Percentiles rank a stretch among this genome's conserved stretches.
phyloP scores from a whole-genome alignment of 2,888 invertebrate genomes.

The Blomia tropicalis region DNA sequence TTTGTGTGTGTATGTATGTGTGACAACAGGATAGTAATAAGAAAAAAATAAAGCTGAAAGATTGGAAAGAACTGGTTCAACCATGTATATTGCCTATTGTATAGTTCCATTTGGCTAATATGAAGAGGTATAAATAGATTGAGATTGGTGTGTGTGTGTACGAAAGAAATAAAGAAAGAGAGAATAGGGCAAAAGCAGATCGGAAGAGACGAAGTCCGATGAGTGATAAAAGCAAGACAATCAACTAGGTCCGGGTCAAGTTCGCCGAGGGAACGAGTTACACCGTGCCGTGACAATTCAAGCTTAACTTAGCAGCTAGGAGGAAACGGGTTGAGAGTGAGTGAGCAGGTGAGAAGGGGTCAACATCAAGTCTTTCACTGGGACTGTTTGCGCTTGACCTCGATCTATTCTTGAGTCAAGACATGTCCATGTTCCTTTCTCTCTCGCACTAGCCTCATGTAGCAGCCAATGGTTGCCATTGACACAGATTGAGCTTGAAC shows the following conservation, averaged over 20 bases:
- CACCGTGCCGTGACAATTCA: not conserved
- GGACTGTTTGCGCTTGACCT: not conserved
- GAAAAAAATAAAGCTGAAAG: too few relatives aligned
- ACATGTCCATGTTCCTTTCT: conserved; percentile 8
- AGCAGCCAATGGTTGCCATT: conserved; percentile 7
- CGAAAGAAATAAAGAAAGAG: not conserved
- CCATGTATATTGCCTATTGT: too few relatives aligned
- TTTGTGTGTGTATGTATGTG: too few relatives aligned
- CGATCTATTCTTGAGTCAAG: conserved; percentile 10
- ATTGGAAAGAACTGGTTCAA: too few relatives aligned
- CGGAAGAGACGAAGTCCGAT: too few relatives aligned
- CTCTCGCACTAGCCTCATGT: conserved; percentile 4
- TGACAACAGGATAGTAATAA: too few relatives aligned
- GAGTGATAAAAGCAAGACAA: too few relatives aligned
- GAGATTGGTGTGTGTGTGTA: not conserved
- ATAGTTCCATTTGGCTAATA: too few relatives aligned
- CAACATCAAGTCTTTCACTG: conserved; percentile 1
- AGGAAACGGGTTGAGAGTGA: conserved; percentile 6
- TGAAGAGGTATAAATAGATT: not conserved
- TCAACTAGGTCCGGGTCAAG: conserved; percentile 15
- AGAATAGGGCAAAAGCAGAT: not conserved
- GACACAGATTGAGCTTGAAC: conserved; percentile 12
- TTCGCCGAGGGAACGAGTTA: not conserved
- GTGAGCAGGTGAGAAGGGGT: not conserved
- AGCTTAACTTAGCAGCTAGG: not conserved